These are phyloP conservation scores for Schmidtea mediterranea DNA, from an alignment of 1,140 invertebrate species.

Conservation along the genomic window DNA sequence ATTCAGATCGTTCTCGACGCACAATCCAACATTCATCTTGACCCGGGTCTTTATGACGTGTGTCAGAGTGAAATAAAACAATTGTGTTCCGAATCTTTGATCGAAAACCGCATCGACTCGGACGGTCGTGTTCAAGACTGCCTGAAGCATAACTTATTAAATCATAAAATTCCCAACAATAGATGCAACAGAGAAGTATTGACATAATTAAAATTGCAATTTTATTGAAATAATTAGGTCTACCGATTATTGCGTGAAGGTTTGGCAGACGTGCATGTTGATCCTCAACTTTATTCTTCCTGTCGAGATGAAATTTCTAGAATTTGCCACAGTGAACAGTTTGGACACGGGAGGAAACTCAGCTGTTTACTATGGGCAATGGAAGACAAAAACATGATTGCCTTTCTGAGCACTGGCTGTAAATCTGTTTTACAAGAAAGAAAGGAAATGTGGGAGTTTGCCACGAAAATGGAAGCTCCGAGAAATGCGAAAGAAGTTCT, in stretches of 20 bases:
- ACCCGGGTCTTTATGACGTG: too few species aligned
- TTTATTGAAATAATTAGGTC: too few species aligned
- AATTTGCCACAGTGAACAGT: conserved; percentile 48
- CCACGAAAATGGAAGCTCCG: not conserved
- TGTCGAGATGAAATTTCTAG: conserved; percentile 39
- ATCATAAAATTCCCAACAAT: too few species aligned
- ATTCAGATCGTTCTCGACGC: too few species aligned
- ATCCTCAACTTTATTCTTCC: conserved; percentile 30
- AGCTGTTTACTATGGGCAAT: not conserved
- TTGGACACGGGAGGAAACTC: conserved; percentile 42
- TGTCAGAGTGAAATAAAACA: too few species aligned
- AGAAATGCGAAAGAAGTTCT: not conserved
- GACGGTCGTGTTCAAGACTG: too few species aligned
- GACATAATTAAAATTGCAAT: too few species aligned
- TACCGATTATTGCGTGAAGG: conserved; percentile 19
- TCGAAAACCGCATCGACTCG: too few species aligned
- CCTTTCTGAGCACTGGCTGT: not conserved
- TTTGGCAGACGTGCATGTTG: conserved; percentile 34
- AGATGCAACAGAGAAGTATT: too few species aligned
- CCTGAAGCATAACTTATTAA: too few species aligned
- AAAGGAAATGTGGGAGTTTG: not conserved
- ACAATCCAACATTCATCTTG: too few species aligned
- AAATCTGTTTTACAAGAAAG: not conserved
- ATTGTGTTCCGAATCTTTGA: too few species aligned
- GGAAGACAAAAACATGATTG: not conserved